These are phyloP conservation scores for Nipponia nippon DNA, from an alignment of 2,113 vertebrate species.

Conservation along the genomic window DNA sequence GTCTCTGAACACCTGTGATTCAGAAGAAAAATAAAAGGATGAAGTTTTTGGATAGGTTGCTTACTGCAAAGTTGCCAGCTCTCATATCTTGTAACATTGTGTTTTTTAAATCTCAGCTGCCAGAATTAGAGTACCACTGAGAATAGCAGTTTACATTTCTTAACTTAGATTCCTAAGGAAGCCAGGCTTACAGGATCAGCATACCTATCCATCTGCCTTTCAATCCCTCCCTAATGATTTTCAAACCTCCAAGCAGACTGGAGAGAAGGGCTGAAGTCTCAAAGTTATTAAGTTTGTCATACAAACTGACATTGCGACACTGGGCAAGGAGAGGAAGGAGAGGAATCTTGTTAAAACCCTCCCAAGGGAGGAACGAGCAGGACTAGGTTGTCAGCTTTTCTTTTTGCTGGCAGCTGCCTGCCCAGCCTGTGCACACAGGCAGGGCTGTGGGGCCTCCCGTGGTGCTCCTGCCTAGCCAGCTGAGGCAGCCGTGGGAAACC, in stretches of 20 bases:
- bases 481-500: background rate
- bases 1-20: background rate
- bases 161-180: background rate
- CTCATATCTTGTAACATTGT: background rate
- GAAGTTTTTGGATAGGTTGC: background rate
- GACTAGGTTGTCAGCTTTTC: background rate
- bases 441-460: fast-evolving
- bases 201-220: background rate
- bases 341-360: background rate
- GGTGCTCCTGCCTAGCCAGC: background rate
- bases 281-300: background rate
- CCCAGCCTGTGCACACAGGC: background rate
- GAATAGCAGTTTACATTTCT: background rate
- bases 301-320: background rate
- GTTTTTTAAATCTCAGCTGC: background rate
- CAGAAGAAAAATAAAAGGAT: background rate
- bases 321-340: background rate
- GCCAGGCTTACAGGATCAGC: background rate
- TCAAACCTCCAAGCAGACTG: background rate
- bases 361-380: fast-evolving
- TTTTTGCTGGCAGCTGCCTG: background rate
- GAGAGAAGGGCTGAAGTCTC: background rate
- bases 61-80: background rate
- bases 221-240: background rate
- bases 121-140: background rate